Percentiles rank a stretch among this genome's conserved stretches.
Evolutionary conservation across 2,113 vertebrate species (phyloP).

Genomic region (Orthonyx spaldingii): DNA sequence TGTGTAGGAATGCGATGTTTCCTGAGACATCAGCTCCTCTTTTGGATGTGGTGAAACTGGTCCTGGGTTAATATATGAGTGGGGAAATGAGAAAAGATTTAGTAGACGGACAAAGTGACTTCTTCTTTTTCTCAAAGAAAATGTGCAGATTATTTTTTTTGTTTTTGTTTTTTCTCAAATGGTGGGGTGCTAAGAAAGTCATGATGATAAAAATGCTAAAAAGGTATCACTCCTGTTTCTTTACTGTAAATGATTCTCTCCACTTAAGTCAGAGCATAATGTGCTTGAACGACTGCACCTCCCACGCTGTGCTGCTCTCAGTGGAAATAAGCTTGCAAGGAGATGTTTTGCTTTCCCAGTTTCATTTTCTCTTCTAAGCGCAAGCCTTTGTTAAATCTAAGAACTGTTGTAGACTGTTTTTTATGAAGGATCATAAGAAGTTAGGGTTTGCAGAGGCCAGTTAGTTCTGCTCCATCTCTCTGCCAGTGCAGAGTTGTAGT

Average conservation of each 20-base stretch:
- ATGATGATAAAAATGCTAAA: not conserved
- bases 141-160: not conserved
- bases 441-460: constrained; percentile 14
- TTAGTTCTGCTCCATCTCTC: constrained; percentile 57
- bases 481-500: not conserved
- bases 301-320: not conserved
- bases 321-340: constrained; percentile 1
- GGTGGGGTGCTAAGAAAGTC: not conserved
- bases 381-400: constrained; percentile 17
- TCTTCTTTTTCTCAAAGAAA: not conserved
- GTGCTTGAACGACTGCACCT: not conserved
- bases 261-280: not conserved
- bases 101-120: not conserved
- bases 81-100: not conserved
- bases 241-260: not conserved
- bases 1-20: not conserved
- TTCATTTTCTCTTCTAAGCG: not conserved
- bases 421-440: constrained; percentile 36
- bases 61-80: not conserved
- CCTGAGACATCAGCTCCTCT: not conserved
- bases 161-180: not conserved
- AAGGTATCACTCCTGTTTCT: not conserved
- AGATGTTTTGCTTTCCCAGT: constrained; percentile 19
- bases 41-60: not conserved
- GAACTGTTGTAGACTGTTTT: not conserved